A percentile compares a stretch with the other conserved stretches of the same genome.
Conservation (phyloP, 2,888 invertebrate genomes). For the Atherix ibis region DNA sequence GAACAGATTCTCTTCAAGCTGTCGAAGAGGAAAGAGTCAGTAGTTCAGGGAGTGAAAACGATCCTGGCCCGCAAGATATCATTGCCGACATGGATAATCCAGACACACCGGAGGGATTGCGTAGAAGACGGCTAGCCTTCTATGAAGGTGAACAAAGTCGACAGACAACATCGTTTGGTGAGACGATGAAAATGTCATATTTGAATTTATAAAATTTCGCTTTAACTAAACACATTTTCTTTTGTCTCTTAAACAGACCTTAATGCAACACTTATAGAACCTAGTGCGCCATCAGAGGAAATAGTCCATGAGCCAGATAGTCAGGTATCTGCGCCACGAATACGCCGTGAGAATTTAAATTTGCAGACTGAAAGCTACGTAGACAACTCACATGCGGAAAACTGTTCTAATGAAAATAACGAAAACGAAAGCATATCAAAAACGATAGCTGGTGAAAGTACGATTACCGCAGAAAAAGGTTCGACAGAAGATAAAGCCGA, state of each 20-base stretch:
- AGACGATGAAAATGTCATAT: not conserved
- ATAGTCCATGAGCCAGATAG: too few species aligned
- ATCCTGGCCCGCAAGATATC: constrained; percentile 14
- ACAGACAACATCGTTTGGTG: constrained; percentile 2
- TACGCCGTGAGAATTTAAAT: constrained; percentile 9
- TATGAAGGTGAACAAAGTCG: constrained; percentile 8
- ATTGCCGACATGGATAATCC: constrained; percentile 16
- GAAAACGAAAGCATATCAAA: constrained; percentile 14
- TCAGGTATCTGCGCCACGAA: too few species aligned
- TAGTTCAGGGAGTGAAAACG: constrained; percentile 13
- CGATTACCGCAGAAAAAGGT: not conserved
- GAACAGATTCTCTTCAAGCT: constrained; percentile 10
- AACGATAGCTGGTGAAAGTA: constrained; percentile 6
- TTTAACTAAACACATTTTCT: not conserved
- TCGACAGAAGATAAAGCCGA: not conserved
- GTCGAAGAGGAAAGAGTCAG: constrained; percentile 14
- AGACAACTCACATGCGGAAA: constrained; percentile 12
- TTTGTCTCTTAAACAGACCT: not conserved
- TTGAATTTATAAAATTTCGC: too few species aligned
- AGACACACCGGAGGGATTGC: constrained; percentile 12
- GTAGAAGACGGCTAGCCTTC: constrained; percentile 14
- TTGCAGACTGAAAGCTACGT: constrained; percentile 6
- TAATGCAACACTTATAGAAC: not conserved
- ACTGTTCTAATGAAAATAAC: constrained; percentile 15
- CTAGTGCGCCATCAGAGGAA: too few species aligned